Evolutionary conservation across 2,113 vertebrate species (phyloP).

Genomic region (Atlantisia rogersi): DNA sequence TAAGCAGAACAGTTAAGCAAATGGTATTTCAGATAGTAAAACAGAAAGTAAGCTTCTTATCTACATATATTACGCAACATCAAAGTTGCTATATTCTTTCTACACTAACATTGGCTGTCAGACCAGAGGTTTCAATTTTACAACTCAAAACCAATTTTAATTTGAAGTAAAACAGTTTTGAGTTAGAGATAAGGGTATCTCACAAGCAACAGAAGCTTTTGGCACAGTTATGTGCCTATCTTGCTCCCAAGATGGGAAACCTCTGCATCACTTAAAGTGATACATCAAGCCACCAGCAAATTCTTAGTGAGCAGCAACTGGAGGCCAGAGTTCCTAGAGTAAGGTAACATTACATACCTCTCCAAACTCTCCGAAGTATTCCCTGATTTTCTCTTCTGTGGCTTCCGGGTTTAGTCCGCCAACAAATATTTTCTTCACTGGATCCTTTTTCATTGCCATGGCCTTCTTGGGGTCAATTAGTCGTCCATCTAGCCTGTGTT

Average conservation of each 20-base stretch:
- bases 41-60: background rate
- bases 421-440: conserved; percentile 98
- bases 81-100: background rate
- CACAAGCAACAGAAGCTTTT: background rate
- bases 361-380: conserved; percentile 95
- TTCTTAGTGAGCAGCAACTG: background rate
- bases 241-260: background rate
- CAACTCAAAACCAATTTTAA: background rate
- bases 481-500: conserved; percentile 93
- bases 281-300: background rate
- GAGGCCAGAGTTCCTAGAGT: background rate
- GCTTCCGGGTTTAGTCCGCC: conserved; percentile 97
- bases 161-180: background rate
- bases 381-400: conserved; percentile 93
- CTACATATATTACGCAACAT: background rate
- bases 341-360: conserved; percentile 79
- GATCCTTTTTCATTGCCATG: conserved; percentile 99
- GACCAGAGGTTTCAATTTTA: background rate
- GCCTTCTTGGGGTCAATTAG: conserved; percentile 98
- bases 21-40: background rate
- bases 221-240: background rate
- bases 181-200: background rate
- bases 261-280: background rate
- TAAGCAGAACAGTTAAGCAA: background rate
- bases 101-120: background rate